Conservation (phyloP, 1,140 invertebrate species). For the Saccostrea echinata region DNA sequence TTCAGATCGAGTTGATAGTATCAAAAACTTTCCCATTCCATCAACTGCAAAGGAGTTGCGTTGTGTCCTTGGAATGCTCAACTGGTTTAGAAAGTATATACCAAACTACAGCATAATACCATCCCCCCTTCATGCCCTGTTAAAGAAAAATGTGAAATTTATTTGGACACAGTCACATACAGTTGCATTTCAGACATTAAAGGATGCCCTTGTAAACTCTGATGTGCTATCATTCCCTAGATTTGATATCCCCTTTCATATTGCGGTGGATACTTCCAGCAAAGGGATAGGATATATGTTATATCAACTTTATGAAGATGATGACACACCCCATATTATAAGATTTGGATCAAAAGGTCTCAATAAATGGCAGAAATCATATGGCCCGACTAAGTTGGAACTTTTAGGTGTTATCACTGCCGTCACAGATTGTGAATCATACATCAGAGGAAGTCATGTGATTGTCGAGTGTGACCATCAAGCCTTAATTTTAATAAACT, state of each 20-base stretch:
- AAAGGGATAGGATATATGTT: constrained; percentile 56
- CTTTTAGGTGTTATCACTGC: no score
- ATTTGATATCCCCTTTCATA: constrained; percentile 46
- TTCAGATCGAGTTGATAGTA: constrained; percentile 17
- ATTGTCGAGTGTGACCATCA: no score
- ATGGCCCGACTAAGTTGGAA: no score
- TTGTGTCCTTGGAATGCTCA: constrained; percentile 54
- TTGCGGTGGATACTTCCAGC: constrained; percentile 54
- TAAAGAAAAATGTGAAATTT: background rate
- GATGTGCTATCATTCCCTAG: constrained; percentile 49
- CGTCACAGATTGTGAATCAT: no score
- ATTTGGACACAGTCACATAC: constrained; percentile 39
- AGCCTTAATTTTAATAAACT: background rate
- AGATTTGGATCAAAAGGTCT: constrained; percentile 51
- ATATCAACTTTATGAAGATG: constrained; percentile 54
- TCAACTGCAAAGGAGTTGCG: constrained; percentile 47
- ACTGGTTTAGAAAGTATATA: constrained; percentile 59
- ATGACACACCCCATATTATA: background rate
- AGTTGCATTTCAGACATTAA: constrained; percentile 41
- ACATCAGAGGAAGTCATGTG: no score
- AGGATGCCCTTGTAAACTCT: constrained; percentile 5
- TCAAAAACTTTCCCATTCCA: constrained; percentile 51
- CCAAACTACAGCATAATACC: constrained; percentile 41
- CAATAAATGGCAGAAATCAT: constrained; percentile 47
- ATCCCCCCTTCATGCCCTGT: constrained; percentile 38